Percentiles rank a stretch among this genome's conserved stretches.
phyloP scores from a whole-genome alignment of 2,888 invertebrate genomes.

The Drosophila phalerata region DNA sequence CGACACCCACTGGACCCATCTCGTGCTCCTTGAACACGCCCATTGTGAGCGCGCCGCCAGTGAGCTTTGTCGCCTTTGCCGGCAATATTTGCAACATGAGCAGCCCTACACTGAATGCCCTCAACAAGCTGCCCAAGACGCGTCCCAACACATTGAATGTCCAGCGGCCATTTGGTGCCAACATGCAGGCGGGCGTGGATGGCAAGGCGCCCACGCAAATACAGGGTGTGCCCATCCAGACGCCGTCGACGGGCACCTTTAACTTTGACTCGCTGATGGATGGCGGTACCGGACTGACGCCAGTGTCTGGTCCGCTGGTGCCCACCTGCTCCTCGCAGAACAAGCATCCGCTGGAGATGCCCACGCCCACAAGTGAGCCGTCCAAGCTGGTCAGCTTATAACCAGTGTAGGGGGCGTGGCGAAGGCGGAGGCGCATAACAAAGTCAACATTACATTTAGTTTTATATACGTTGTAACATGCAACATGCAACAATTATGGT shows the following conservation, averaged over 20 bases:
- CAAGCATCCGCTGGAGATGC: constrained; percentile 89
- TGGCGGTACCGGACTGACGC: constrained; percentile 96
- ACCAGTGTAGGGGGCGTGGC: constrained; percentile 83
- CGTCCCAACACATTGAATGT: constrained; percentile 91
- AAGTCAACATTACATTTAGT: constrained; percentile 72
- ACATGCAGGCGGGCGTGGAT: constrained; percentile 56
- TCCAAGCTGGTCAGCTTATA: constrained; percentile 94
- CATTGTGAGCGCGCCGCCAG: constrained; percentile 80
- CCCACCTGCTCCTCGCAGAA: constrained; percentile 91
- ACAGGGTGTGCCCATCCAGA: constrained; percentile 93
- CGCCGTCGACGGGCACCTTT: constrained; percentile 94
- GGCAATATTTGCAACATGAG: constrained; percentile 51
- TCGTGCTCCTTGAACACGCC: constrained; percentile 85
- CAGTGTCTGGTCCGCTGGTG: constrained; percentile 90
- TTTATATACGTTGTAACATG: constrained; percentile 37
- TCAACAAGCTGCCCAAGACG: constrained; percentile 85
- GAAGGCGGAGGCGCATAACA: constrained; percentile 34
- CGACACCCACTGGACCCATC: constrained; percentile 78
- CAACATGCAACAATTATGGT: constrained; percentile 34
- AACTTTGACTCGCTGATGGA: constrained; percentile 97
- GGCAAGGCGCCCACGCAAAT: constrained; percentile 87
- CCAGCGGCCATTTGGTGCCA: constrained; percentile 86
- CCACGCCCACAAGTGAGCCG: constrained; percentile 90
- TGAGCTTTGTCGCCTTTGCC: constrained; percentile 59
- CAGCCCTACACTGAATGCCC: constrained; percentile 65